Evolutionary conservation across 2,797 vertebrate species (phyloP), one percentile per base, ranked within the genome.

Genomic region (Sarcoramphus papa): DNA sequence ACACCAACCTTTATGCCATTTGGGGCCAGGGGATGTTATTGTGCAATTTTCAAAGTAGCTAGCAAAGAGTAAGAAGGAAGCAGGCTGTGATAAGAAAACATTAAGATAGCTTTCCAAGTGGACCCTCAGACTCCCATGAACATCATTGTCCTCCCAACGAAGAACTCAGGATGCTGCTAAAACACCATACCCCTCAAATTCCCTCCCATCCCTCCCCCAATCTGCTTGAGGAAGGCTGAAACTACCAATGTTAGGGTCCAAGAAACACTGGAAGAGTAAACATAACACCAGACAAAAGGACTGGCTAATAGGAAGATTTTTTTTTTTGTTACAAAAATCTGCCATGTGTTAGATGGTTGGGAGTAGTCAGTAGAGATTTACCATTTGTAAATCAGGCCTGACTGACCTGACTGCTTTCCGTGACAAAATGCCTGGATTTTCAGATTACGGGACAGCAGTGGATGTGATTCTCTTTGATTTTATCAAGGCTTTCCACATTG

Each of bases 151-250:
- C 14, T 67, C 12, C 16, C 28, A 80, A 53, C 14, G 59, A 88
- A 51, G 2, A 7, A 81, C 41, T 80, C 14, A 82, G 24, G 1
- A 4, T 79, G 45, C 50, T 92, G 18, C 35, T 79, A 56, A 69
- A 75, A 31, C 27, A 64, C 9, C 12, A 20, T 13, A 50, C 3
- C 2, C 11, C 24, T 63, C 14, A 63, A 6, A 45, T 67, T 82
- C 6, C 6, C 5, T 5, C 3, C 23, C 7, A 31, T 5, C 11
- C 33, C 27, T 72, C 41, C 19, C 6, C 10, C 9, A 45, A 0
- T 43, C 21, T 82, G 16, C 64, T 84, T 50, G 31, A 78, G 48
- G 10, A 88, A 82, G 28, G 14, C 12, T 82, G 65, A 78, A 87
- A 68, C 25, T 73, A 25, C 12, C 6, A 31, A 3, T 37, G 13